Conservation (phyloP, 2,888 invertebrate genomes). For the Nomada fucata region DNA sequence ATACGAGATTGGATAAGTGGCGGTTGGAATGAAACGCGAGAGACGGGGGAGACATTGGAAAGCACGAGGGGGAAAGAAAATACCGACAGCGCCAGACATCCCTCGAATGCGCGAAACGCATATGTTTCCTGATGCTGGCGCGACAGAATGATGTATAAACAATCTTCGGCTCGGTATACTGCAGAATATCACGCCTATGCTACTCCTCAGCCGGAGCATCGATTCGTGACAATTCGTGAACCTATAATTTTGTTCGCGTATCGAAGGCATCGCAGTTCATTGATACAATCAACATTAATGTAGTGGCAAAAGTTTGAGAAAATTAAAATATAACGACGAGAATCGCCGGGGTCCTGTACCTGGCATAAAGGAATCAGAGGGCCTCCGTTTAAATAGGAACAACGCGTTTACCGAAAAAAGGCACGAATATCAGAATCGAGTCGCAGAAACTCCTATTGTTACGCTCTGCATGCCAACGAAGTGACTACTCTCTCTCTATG, state of each 20-base stretch:
- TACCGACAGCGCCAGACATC: conserved; percentile 7
- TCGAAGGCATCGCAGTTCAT: no score
- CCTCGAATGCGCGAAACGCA: conserved; percentile 40
- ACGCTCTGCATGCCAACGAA: conserved; percentile 50
- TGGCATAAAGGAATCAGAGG: conserved; percentile 32
- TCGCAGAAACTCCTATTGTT: conserved; percentile 35
- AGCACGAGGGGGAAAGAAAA: background rate
- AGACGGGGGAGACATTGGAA: background rate
- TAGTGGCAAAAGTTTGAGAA: no score
- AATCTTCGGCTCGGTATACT: conserved; percentile 35
- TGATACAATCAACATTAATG: no score
- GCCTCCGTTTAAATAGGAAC: conserved; percentile 48
- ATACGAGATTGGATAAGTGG: conserved; percentile 45
- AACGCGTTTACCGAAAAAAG: conserved; percentile 44
- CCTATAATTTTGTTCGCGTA: no score
- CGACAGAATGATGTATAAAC: conserved; percentile 61
- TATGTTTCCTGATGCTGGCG: conserved; percentile 51
- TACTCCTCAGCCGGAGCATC: no score
- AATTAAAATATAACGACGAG: no score
- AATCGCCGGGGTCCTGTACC: background rate
- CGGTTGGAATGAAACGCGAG: background rate
- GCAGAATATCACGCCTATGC: no score
- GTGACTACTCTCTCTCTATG: conserved; percentile 17
- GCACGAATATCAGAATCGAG: conserved; percentile 43
- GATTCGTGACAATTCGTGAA: no score